phyloP scores from a whole-genome alignment of 2,888 invertebrate genomes.

The Idaea aversata region DNA sequence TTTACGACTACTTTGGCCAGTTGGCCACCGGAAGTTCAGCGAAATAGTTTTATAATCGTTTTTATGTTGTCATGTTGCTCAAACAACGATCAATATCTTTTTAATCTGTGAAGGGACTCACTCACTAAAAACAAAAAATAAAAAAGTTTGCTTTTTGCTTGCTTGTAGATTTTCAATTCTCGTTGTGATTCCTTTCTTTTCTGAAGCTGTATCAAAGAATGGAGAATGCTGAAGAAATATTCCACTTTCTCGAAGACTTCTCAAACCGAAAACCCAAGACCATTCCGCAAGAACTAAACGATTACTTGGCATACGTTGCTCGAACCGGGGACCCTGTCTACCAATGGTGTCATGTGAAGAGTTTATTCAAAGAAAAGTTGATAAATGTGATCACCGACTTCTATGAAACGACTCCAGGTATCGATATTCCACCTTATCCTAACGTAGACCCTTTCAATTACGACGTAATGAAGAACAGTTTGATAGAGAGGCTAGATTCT shows the following conservation, averaged over 20 bases:
- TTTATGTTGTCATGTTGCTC: no score
- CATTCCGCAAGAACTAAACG: constrained; percentile 93
- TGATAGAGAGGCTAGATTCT: constrained; percentile 89
- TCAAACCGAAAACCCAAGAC: constrained; percentile 87
- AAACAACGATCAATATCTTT: no score
- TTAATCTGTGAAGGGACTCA: no score
- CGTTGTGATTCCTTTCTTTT: not conserved
- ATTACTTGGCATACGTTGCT: constrained; percentile 93
- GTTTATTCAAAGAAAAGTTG: constrained; percentile 92
- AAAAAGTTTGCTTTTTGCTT: not conserved
- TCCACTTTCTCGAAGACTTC: constrained; percentile 91
- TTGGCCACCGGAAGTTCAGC: not conserved
- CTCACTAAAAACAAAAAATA: not conserved
- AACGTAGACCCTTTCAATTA: constrained; percentile 96
- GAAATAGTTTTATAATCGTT: no score
- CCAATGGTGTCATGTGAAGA: constrained; percentile 93
- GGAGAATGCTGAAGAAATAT: constrained; percentile 93
- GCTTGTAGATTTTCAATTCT: not conserved
- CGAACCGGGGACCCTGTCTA: constrained; percentile 96
- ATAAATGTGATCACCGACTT: constrained; percentile 93
- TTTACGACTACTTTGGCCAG: not conserved
- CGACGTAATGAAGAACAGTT: constrained; percentile 91
- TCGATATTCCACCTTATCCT: constrained; percentile 91
- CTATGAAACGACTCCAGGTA: constrained; percentile 87
- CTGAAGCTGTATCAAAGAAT: constrained; percentile 54